Base-by-base conservation (phyloP, 2,797 vertebrate genomes). In the Rhinophrynus dorsalis region DNA sequence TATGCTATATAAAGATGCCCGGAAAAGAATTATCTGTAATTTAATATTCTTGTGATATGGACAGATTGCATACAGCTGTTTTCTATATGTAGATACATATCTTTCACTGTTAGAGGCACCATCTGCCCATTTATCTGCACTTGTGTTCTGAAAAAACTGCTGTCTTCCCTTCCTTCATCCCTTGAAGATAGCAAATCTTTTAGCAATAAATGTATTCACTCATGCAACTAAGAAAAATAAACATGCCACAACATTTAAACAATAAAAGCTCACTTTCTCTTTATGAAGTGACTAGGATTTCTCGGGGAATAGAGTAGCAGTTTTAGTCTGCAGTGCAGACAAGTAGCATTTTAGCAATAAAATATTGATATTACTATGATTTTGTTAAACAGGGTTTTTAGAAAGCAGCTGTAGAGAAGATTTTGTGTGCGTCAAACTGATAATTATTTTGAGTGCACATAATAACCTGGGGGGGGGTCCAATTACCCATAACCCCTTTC, bases 11-110 rank as follows among this genome's bases (percentile, higher is more conserved):
- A 44, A 51, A 57, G 42, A 56, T 35, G 55, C 17, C 51, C 26
- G 17, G 60, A 30, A 58, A 54, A 44, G 30, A 52, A 66, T 59
- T 51, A 66, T 54, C 35, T 54, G 69, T 73, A 66, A 66, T 45
- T 42, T 66, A 73, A 73, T 73, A 73, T 73, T 60, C 54, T 32
- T 59, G 69, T 44, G 54, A 59, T 73, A 57, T 17, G 69, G 69
- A 59, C 62, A 52, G 61, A 73, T 73, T 64, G 37, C 47, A 40
- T 73, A 73, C 69, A 73, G 69, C 55, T 59, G 61, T 59, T 66
- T 50, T 42, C 54, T 73, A 59, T 73, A 66, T 73, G 62, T 59
- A 73, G 69, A 73, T 73, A 73, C 69, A 73, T 40, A 73, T 73
- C 69, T 73, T 44, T 59, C 48, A 66, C 55, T 51, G 58, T 66